Evolutionary conservation across 2,113 vertebrate species (phyloP), one percentile per base, ranked within the genome.

Genomic region (Monarcha castaneiventris): DNA sequence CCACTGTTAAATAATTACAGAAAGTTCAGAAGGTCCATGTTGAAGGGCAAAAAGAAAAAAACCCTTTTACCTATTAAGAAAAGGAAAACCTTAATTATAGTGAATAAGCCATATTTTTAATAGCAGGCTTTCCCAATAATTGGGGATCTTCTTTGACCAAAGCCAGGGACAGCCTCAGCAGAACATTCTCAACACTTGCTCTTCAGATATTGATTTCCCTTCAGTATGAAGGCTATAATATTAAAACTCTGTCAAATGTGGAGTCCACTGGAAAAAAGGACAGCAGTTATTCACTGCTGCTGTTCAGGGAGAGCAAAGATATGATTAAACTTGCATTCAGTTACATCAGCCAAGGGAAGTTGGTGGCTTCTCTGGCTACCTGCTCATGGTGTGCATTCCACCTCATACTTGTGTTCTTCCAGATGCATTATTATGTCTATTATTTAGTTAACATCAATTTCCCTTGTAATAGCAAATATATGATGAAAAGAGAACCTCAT

Each of bases 1-100:
- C 95, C 87, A 93, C 93, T 96, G 96, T 96, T 97, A 90, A 96
- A 94, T 97, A 96, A 97, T 97, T 96, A 94, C 32, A 76, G 41
- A 63, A 96, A 96, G 54, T 89, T 95, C 76, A 82, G 63, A 86
- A 87, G n/a, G 62, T 76, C 91, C 7, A 0, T 10, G 25, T 13
- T 51, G 76, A 49, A 75, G 52, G 11, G 33, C 4, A 18, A 39
- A 41, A 55, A 49, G 20, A 16, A 51, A 33, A 32, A 23, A 52
- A 11, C 0, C 46, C 22, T 92, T 88, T 94, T 48, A 62, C 48
- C 39, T 84, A 46, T 49, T 88, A 92, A 58, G 54, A 55, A 29
- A 81, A 46, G 39, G 39, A 87, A 79, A 93, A 19, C 23, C 27
- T 66, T 92, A 81, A 87, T 93, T 85, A 84, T 17, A 80, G 51